These are phyloP conservation scores for Cotesia chilonis DNA, from an alignment of 1,140 invertebrate genomes.

Conservation along the genomic window DNA sequence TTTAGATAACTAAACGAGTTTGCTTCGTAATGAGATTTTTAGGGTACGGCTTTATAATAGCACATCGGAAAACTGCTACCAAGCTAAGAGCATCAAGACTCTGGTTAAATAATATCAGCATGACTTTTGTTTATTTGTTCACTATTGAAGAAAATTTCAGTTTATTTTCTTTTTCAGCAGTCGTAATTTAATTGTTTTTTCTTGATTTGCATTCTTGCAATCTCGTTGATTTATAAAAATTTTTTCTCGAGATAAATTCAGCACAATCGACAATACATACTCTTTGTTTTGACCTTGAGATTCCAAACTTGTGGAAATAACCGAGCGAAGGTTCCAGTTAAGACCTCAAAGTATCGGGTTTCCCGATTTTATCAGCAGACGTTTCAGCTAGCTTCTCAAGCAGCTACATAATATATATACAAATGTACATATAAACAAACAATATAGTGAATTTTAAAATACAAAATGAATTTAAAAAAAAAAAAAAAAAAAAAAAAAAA, in stretches of 20 bases:
- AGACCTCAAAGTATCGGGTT: slow-evolving; percentile 32
- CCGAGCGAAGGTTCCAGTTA: slow-evolving; percentile 21
- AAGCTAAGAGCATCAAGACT: too few relatives aligned
- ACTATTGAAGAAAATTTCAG: background rate
- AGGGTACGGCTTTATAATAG: slow-evolving; percentile 50
- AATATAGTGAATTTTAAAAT: background rate
- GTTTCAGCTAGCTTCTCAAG: slow-evolving; percentile 18
- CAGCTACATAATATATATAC: slow-evolving; percentile 5
- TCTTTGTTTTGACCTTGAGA: slow-evolving; percentile 20
- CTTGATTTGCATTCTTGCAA: background rate
- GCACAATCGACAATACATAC: slow-evolving; percentile 17
- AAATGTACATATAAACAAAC: background rate
- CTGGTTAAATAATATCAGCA: background rate
- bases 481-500: too few relatives aligned
- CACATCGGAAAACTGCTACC: too few relatives aligned
- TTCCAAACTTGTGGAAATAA: slow-evolving; percentile 29
- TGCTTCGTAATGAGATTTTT: slow-evolving; percentile 59
- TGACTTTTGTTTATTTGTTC: background rate
- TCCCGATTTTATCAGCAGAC: slow-evolving; percentile 32
- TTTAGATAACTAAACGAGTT: slow-evolving; percentile 63
- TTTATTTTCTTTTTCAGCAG: background rate
- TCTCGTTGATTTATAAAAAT: too few relatives aligned
- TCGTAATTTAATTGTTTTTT: background rate
- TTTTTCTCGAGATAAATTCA: slow-evolving; percentile 7
- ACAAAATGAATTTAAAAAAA: too few relatives aligned